phyloP scores from a whole-genome alignment of 1,140 invertebrate species.

The Kradibia gibbosae region DNA sequence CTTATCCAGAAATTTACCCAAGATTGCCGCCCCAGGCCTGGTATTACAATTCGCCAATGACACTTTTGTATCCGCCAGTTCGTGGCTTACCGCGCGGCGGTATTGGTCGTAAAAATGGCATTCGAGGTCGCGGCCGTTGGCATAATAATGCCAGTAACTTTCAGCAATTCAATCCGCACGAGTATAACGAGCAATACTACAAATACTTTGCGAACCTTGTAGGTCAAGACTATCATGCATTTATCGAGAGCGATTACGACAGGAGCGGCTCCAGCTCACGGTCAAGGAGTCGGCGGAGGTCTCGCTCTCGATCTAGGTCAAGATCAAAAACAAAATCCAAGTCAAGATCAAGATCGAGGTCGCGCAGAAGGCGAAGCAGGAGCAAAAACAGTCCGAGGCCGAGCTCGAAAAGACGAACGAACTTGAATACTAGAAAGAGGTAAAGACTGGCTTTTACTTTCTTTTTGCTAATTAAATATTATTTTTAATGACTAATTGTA shows the following conservation, averaged over 20 bases:
- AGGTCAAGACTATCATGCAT: slow-evolving; percentile 63
- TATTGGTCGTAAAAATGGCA: slow-evolving; percentile 51
- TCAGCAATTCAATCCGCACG: slow-evolving; percentile 60
- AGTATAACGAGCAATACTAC: slow-evolving; percentile 70
- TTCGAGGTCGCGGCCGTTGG: slow-evolving; percentile 52
- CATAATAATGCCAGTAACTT: slow-evolving; percentile 49
- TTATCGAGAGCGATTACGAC: slow-evolving; percentile 60
- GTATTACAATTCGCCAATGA: slow-evolving; percentile 63
- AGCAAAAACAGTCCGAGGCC: slow-evolving; percentile 58
- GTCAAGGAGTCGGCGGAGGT: slow-evolving; percentile 54
- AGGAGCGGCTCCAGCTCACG: slow-evolving; percentile 66
- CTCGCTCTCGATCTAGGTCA: slow-evolving; percentile 52
- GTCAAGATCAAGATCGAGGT: slow-evolving; percentile 53
- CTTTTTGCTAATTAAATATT: too few species aligned
- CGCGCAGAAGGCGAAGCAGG: slow-evolving; percentile 58
- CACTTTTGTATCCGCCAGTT: slow-evolving; percentile 61
- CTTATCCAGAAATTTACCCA: slow-evolving; percentile 58
- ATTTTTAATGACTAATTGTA: too few species aligned
- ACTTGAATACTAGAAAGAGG: slow-evolving; percentile 22
- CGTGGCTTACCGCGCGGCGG: slow-evolving; percentile 57
- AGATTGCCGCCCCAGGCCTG: slow-evolving; percentile 65
- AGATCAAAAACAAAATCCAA: slow-evolving; percentile 51
- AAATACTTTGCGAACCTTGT: slow-evolving; percentile 69
- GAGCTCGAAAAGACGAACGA: slow-evolving; percentile 43
- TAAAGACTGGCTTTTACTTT: neutral